Conservation (phyloP, 2,113 vertebrate species). For the Miniopterus natalensis region DNA sequence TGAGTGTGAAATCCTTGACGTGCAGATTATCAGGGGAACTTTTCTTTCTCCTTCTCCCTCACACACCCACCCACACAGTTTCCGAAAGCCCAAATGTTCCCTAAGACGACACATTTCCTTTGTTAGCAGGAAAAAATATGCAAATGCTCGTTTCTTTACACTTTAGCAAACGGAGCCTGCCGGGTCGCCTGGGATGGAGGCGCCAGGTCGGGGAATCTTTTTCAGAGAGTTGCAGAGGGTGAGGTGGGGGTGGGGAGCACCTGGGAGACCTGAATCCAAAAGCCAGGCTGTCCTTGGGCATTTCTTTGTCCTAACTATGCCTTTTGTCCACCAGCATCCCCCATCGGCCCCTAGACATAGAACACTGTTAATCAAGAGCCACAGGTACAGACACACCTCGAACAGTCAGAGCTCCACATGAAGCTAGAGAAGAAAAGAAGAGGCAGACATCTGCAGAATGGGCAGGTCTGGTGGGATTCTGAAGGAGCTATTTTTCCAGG, state of each 20-base stretch:
- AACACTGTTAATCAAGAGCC: slow-evolving; percentile 74
- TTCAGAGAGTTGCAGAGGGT: neutral
- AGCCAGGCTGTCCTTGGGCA: slow-evolving; percentile 78
- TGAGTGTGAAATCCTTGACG: slow-evolving; percentile 55
- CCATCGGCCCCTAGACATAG: slow-evolving; percentile 71
- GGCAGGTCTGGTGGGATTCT: slow-evolving; percentile 74
- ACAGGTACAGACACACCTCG: slow-evolving; percentile 65
- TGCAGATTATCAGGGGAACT: slow-evolving; percentile 75
- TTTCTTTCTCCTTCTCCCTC: slow-evolving; percentile 80
- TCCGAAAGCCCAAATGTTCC: slow-evolving; percentile 87
- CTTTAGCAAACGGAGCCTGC: slow-evolving; percentile 79
- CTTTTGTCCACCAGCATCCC: slow-evolving; percentile 73
- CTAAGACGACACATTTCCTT: slow-evolving; percentile 88
- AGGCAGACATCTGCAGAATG: slow-evolving; percentile 76
- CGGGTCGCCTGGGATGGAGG: slow-evolving; percentile 66
- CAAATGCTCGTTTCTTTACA: slow-evolving; percentile 87
- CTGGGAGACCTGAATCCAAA: slow-evolving; percentile 72
- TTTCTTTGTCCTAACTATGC: slow-evolving; percentile 73
- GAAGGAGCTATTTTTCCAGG: slow-evolving; percentile 76
- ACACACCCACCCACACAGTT: slow-evolving; percentile 85
- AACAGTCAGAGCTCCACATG: slow-evolving; percentile 84
- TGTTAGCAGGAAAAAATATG: slow-evolving; percentile 88
- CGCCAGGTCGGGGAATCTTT: slow-evolving; percentile 50
- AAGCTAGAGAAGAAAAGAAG: slow-evolving; percentile 64
- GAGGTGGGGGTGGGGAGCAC: neutral